Conservation (phyloP, 1,140 invertebrate species). For the Trichonephila clavipes region DNA sequence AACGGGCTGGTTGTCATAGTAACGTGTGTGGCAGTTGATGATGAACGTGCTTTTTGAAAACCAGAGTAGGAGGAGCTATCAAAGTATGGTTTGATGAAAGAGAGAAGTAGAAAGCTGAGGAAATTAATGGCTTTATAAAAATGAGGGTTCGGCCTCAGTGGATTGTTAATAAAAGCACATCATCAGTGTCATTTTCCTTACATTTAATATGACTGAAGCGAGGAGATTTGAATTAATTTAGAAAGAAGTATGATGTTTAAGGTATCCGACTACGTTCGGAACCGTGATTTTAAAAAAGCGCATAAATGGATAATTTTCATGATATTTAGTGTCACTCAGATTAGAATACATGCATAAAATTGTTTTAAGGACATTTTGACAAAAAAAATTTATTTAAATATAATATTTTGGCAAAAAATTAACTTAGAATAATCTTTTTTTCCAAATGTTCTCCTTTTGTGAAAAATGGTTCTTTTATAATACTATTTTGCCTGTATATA, state of each 20-base stretch:
- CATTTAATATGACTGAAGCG: slow-evolving; percentile 5
- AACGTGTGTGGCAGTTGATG: slow-evolving; percentile 41
- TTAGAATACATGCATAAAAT: too few species aligned
- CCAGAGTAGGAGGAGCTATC: slow-evolving; percentile 42
- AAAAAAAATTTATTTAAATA: too few species aligned
- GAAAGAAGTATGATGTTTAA: not conserved
- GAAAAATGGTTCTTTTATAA: too few species aligned
- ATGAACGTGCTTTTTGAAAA: slow-evolving; percentile 57
- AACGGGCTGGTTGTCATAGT: slow-evolving; percentile 29
- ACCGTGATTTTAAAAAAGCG: too few species aligned
- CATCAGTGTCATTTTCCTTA: not conserved
- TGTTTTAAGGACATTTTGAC: too few species aligned
- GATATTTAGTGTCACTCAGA: too few species aligned
- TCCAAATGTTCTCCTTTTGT: too few species aligned
- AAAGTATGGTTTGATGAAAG: not conserved
- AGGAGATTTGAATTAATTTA: not conserved
- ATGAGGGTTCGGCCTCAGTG: not conserved
- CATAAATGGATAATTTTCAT: too few species aligned
- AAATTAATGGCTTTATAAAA: slow-evolving; percentile 31
- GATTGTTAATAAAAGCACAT: not conserved
- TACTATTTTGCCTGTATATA: too few species aligned
- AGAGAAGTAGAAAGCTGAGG: not conserved
- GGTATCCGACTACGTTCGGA: too few species aligned
- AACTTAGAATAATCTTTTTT: too few species aligned
- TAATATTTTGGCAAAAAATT: too few species aligned